phyloP scores from a whole-genome alignment of 1,140 invertebrate species.

The Archivesica marissinica region DNA sequence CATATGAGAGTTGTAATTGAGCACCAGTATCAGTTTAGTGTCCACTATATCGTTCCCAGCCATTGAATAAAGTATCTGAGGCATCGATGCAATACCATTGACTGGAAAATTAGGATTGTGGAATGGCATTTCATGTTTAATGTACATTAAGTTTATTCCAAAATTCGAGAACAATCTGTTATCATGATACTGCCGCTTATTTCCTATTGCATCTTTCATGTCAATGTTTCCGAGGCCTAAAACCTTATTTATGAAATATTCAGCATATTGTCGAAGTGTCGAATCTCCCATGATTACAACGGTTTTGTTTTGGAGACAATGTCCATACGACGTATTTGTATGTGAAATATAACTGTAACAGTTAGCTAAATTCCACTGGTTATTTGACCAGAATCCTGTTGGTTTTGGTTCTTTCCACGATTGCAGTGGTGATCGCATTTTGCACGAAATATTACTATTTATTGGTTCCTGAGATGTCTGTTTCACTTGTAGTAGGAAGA shows the following conservation, averaged over 20 bases:
- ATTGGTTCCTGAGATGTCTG: not conserved
- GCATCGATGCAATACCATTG: not conserved
- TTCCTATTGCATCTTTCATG: not conserved
- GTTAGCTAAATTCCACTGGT: constrained; percentile 17
- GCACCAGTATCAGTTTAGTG: not conserved
- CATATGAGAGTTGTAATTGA: constrained; percentile 34
- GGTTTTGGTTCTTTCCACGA: constrained; percentile 7
- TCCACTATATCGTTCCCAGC: not conserved
- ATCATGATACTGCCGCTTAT: constrained; percentile 5
- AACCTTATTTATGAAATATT: constrained; percentile 24
- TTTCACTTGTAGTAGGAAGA: not conserved
- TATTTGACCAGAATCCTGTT: constrained; percentile 31
- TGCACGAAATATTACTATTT: not conserved
- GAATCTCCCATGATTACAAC: constrained; percentile 40
- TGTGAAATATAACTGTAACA: constrained; percentile 1
- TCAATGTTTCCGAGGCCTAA: not conserved
- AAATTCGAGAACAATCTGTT: constrained; percentile 26
- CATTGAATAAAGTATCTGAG: not conserved
- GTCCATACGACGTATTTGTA: not conserved
- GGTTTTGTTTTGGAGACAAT: constrained; percentile 37
- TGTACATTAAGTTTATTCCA: constrained; percentile 23
- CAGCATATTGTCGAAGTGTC: constrained; percentile 31
- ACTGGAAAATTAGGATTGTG: constrained; percentile 7
- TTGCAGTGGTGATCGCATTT: not conserved
- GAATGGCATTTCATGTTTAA: constrained; percentile 55